Conservation (phyloP, 2,888 invertebrate species). For the Trichacis sp. region DNA sequence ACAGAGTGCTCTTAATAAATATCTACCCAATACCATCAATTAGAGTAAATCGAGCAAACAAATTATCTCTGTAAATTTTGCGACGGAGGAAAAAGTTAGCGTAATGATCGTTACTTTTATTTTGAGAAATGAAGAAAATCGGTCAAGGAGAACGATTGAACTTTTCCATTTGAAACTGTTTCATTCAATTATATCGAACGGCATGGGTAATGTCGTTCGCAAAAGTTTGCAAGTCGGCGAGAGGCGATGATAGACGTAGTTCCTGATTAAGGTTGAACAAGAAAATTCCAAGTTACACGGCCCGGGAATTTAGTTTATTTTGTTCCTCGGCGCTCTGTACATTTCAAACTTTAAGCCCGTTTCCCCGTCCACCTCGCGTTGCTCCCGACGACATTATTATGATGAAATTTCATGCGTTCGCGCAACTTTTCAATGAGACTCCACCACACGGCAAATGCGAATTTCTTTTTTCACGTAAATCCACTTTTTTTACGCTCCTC, state of each 20-base stretch:
- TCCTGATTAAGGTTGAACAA: neutral
- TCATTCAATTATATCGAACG: neutral
- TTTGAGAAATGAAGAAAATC: neutral
- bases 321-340: neutral
- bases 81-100: too few relatives aligned
- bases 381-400: constrained; percentile 1
- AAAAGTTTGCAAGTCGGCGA: neutral
- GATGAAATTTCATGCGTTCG: neutral
- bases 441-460: neutral
- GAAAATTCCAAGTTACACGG: constrained; percentile 1
- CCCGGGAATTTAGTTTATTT: constrained; percentile 1
- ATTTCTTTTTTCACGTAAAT: neutral
- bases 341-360: neutral
- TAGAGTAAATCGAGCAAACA: constrained; percentile 5
- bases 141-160: neutral
- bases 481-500: too few relatives aligned
- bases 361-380: neutral
- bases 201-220: neutral
- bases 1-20: too few relatives aligned
- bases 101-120: too few relatives aligned
- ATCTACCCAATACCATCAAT: too few relatives aligned
- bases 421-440: neutral
- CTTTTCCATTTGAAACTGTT: neutral
- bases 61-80: neutral
- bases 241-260: neutral